Evolutionary conservation across 2,113 vertebrate species (phyloP).

Genomic region (Bostrychus sinensis): DNA sequence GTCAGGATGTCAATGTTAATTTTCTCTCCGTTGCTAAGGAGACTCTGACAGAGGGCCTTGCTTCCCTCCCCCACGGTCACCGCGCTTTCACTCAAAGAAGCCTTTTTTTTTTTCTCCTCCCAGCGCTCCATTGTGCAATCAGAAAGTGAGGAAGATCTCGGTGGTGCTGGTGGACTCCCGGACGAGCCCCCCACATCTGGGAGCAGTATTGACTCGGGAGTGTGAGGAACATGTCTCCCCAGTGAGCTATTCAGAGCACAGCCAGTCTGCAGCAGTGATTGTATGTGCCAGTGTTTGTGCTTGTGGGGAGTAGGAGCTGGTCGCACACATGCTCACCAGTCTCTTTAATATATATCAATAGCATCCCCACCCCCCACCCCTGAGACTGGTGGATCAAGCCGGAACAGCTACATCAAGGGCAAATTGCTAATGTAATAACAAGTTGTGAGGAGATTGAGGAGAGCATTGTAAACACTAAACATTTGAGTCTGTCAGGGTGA

Average conservation of each 20-base stretch:
- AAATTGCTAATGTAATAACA: slow-evolving; percentile 53
- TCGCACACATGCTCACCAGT: slow-evolving; percentile 50
- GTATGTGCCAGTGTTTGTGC: slow-evolving; percentile 58
- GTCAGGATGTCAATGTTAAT: slow-evolving; percentile 82
- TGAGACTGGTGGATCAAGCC: slow-evolving; percentile 17
- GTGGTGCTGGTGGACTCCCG: slow-evolving; percentile 46
- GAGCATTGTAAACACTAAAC: slow-evolving; percentile 65
- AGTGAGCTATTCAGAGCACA: slow-evolving; percentile 65
- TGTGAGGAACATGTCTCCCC: slow-evolving; percentile 48
- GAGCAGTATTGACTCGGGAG: slow-evolving; percentile 68
- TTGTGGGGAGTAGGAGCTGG: slow-evolving; percentile 58
- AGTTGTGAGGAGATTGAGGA: slow-evolving; percentile 56
- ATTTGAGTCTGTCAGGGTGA: slow-evolving; percentile 72
- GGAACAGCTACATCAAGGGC: slow-evolving; percentile 33
- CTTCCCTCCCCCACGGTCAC: slow-evolving; percentile 78
- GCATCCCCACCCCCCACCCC: slow-evolving; percentile 14
- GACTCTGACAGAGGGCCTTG: slow-evolving; percentile 74
- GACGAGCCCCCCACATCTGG: slow-evolving; percentile 74
- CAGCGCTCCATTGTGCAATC: slow-evolving; percentile 75
- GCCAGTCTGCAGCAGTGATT: slow-evolving; percentile 65
- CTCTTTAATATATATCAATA: slow-evolving; percentile 61
- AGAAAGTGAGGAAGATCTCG: slow-evolving; percentile 77
- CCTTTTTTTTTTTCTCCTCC: slow-evolving; percentile 69
- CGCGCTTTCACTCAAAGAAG: slow-evolving; percentile 72
- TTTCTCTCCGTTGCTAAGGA: slow-evolving; percentile 80